Conservation (phyloP, 2,888 invertebrate species). For the Poecilus cupreus region DNA sequence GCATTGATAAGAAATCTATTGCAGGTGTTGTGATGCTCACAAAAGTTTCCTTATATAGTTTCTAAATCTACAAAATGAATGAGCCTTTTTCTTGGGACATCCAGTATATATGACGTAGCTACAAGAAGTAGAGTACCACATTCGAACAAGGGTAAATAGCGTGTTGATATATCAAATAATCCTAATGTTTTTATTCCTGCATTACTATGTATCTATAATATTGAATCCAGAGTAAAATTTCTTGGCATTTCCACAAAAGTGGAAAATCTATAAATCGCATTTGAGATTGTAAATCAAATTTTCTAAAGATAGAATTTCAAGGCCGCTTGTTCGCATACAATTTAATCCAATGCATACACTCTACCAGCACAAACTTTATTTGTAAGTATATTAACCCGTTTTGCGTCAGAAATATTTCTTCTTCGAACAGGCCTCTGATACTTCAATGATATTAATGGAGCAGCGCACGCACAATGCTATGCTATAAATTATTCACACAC, state of each 20-base stretch:
- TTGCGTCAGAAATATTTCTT: conserved; percentile 4
- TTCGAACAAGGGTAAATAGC: no score
- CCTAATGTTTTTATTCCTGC: not conserved
- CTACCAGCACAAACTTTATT: not conserved
- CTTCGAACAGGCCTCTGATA: not conserved
- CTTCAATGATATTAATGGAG: conserved; percentile 9
- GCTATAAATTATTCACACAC: conserved; percentile 6
- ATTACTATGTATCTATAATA: not conserved
- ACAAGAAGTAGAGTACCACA: no score
- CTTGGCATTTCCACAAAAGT: not conserved
- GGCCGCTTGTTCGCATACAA: conserved; percentile 13
- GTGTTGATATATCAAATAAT: no score
- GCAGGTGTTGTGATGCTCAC: no score
- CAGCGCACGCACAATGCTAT: conserved; percentile 3
- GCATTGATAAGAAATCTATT: no score
- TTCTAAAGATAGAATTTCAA: conserved; percentile 28
- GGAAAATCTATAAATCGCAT: not conserved
- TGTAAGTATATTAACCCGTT: conserved; percentile 10
- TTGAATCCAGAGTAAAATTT: conserved; percentile 12
- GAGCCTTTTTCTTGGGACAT: no score
- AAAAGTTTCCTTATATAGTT: no score
- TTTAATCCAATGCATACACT: not conserved
- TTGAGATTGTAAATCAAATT: conserved; percentile 30
- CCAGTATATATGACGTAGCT: no score
- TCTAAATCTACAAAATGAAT: no score